Percentiles rank a stretch among this genome's conserved stretches.
Evolutionary conservation across 2,113 vertebrate genomes (phyloP).

Genomic region (Mustela nigripes): DNA sequence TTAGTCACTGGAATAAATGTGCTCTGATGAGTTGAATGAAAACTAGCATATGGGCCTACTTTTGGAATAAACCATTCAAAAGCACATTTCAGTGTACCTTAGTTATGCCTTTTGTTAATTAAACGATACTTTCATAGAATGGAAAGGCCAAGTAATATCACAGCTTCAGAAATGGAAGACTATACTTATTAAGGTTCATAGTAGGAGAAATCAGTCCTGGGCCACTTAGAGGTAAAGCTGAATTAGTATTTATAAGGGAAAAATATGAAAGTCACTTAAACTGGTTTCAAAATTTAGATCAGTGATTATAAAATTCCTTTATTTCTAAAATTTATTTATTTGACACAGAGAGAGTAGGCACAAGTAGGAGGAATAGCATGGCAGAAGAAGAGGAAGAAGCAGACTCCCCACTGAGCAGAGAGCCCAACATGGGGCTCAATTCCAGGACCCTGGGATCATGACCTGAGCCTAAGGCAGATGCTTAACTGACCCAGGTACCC

Average conservation of each 20-base stretch:
- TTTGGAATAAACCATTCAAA: conserved; percentile 33
- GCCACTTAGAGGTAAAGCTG: conserved; percentile 28
- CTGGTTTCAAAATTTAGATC: conserved; percentile 43
- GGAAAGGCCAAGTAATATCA: conserved; percentile 12
- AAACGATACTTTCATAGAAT: conserved; percentile 44
- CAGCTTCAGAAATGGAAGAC: background rate
- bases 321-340: background rate
- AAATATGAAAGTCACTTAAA: conserved; percentile 21
- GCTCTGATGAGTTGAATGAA: conserved; percentile 50
- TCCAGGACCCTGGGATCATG: background rate
- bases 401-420: background rate
- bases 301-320: conserved; percentile 24
- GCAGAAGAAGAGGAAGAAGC: background rate
- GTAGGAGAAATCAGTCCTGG: background rate
- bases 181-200: background rate
- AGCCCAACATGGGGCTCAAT: background rate
- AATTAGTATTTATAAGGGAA: conserved; percentile 33
- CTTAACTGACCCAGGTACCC: background rate
- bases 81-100: background rate
- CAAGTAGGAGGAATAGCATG: background rate
- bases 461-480: background rate
- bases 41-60: conserved; percentile 56
- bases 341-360: background rate
- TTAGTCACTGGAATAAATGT: conserved; percentile 45
- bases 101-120: conserved; percentile 54